These are phyloP conservation scores for Drosophila kanapiae DNA, from an alignment of 1,140 invertebrate species.

Conservation along the genomic window DNA sequence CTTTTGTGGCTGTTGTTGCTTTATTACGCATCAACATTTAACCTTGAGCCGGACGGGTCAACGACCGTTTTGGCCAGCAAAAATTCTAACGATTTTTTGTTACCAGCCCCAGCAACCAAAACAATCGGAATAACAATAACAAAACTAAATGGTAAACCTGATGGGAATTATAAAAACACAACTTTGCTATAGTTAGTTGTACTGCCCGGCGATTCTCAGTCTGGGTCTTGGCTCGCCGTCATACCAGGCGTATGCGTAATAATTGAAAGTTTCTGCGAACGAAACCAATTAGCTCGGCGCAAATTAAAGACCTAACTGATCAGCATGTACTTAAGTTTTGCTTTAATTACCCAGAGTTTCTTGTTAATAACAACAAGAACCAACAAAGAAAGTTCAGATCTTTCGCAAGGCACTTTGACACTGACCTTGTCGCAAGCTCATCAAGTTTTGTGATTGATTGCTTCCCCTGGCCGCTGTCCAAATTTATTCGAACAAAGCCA, in stretches of 20 bases:
- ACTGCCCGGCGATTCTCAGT: background rate
- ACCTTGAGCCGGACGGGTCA: conserved; percentile 74
- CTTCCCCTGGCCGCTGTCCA: conserved; percentile 8
- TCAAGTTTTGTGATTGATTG: conserved; percentile 17
- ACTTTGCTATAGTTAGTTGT: conserved; percentile 44
- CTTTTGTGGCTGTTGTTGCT: conserved; percentile 46
- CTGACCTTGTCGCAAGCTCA: conserved; percentile 33
- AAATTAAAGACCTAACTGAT: background rate
- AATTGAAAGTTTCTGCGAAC: background rate
- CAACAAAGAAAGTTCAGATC: conserved; percentile 20
- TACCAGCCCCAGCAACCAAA: conserved; percentile 50
- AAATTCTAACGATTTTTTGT: conserved; percentile 77
- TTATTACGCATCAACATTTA: conserved; percentile 82
- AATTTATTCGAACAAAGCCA: conserved; percentile 10
- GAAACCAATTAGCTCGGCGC: background rate
- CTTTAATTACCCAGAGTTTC: background rate
- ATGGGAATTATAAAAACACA: conserved; percentile 52
- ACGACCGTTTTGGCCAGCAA: conserved; percentile 74
- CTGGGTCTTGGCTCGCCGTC: background rate
- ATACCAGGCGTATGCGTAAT: conserved; percentile 60
- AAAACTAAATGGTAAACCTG: conserved; percentile 44
- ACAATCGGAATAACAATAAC: conserved; percentile 46
- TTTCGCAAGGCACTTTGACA: conserved; percentile 4
- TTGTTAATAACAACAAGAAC: too few relatives aligned
- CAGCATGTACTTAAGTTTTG: background rate